Base-by-base conservation (phyloP, 2,888 invertebrate species). In the Drosophila macrospina region DNA sequence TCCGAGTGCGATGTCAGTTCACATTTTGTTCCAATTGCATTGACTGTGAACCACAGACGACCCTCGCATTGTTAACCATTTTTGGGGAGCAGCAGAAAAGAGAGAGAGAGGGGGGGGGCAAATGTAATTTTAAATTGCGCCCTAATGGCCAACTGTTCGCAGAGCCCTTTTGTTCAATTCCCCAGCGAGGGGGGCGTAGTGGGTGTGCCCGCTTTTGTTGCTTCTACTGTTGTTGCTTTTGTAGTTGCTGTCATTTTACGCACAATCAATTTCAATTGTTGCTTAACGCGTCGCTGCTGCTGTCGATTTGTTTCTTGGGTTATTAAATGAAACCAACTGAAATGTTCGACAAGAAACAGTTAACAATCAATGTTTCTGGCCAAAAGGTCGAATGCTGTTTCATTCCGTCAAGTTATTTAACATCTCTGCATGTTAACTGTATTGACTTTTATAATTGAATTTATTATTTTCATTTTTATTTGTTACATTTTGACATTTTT, bases 251-350 rank as follows among this genome's bases (percentile, higher is more conserved):
- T 51, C 55, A 54, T 47, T 76, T 71, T 69, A 74, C 88, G 80
- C 86, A 77, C 71, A 84, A 82, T 72, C 70, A 79, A 69, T 77
- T 88, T 48, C 67, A 72, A 82, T 75, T 73, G 78, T 64, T 78
- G 42, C 54, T 71, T 42, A 47, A 65, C 54, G 72, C 42, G 54
- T 51, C 51, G 39, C 37, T 55, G 54, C 45, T 42, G 54, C 51
- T 48, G 50, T 24, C 20, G 62, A 62, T 62, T 69, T 62, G 62
- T 52, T 50, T 39, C 41, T 30, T 54, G 73, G 32, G 28, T 56
- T 71, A 77, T 74, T 72, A 67, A 73, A 73, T 68, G 36, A 8
- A 24, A 36, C 30, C 36, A 45, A 48, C 47, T 41, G 16, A 5
- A 32, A 36, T 48, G 34, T 50, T 16, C 32, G 32, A 42, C 62